Evolutionary conservation across 2,888 invertebrate genomes (phyloP).

Genomic region (Mythimna ferrago): DNA sequence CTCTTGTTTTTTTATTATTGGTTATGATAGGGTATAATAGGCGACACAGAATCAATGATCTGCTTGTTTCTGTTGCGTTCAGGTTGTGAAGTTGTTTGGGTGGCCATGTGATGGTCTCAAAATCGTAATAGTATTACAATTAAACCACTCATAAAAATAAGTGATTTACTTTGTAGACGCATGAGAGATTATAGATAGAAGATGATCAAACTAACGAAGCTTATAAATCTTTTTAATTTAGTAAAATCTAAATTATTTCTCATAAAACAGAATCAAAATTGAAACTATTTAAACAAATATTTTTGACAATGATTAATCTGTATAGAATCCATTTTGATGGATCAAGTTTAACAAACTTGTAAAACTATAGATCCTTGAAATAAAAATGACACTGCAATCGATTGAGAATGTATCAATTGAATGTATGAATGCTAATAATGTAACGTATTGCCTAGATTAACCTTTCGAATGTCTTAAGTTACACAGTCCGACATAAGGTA

Average conservation of each 20-base stretch:
- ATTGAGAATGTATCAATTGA: constrained; percentile 19
- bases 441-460: constrained; percentile 8
- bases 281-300: neutral
- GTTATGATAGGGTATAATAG: too few relatives aligned
- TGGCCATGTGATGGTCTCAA: neutral
- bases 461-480: too few relatives aligned
- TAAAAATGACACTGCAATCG: constrained; percentile 3
- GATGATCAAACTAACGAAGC: neutral
- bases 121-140: neutral
- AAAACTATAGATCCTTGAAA: neutral
- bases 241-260: neutral
- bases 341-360: neutral
- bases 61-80: constrained; percentile 13
- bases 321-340: neutral
- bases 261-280: too few relatives aligned
- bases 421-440: neutral
- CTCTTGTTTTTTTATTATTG: too few relatives aligned
- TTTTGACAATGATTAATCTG: neutral
- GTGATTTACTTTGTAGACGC: neutral
- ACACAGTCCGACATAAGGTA: too few relatives aligned
- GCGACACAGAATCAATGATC: constrained; percentile 29
- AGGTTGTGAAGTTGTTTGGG: neutral
- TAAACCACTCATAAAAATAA: neutral
- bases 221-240: neutral
- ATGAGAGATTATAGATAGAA: neutral